phyloP scores from a whole-genome alignment of 2,797 vertebrate species.

The Epinephelus awoara region DNA sequence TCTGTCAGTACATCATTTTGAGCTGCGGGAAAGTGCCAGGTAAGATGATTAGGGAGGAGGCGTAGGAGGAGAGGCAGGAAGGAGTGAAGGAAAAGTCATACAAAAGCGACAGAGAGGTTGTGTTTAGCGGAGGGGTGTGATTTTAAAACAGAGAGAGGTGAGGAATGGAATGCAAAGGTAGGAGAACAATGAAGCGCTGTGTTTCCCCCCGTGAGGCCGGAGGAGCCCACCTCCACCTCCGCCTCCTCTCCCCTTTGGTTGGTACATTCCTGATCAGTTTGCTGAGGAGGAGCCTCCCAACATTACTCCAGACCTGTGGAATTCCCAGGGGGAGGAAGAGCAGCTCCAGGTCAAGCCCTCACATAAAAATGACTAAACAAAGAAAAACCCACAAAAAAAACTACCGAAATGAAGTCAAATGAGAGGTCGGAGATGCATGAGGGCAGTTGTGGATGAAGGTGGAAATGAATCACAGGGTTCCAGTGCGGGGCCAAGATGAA shows the following conservation, averaged over 20 bases:
- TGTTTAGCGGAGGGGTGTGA: conserved; percentile 73
- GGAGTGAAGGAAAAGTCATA: conserved; percentile 54
- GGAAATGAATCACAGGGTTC: conserved; percentile 72
- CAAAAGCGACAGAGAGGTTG: conserved; percentile 45
- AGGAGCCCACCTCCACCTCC: conserved; percentile 71
- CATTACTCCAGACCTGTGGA: conserved; percentile 84
- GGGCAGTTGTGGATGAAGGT: conserved; percentile 69
- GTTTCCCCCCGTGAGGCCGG: conserved; percentile 62
- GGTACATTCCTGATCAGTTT: conserved; percentile 86
- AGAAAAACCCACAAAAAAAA: conserved; percentile 39
- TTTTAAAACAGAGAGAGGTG: conserved; percentile 77
- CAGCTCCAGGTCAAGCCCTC: conserved; percentile 78
- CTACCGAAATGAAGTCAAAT: conserved; percentile 69
- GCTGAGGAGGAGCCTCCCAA: conserved; percentile 79
- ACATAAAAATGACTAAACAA: conserved; percentile 74
- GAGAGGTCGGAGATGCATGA: conserved; percentile 64
- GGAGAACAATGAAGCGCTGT: conserved; percentile 86
- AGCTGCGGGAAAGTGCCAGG: conserved; percentile 57
- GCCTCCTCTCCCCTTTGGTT: conserved; percentile 46
- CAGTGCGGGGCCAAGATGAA: conserved; percentile 59
- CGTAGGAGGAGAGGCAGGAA: conserved; percentile 59
- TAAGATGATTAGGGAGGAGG: conserved; percentile 58
- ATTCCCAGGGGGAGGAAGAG: conserved; percentile 79
- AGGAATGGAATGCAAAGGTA: conserved; percentile 86
- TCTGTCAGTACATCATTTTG: conserved; percentile 70